Percentiles rank a stretch among this genome's conserved stretches.
phyloP scores from a whole-genome alignment of 2,113 vertebrate genomes.

The Scartelaos histophorus region DNA sequence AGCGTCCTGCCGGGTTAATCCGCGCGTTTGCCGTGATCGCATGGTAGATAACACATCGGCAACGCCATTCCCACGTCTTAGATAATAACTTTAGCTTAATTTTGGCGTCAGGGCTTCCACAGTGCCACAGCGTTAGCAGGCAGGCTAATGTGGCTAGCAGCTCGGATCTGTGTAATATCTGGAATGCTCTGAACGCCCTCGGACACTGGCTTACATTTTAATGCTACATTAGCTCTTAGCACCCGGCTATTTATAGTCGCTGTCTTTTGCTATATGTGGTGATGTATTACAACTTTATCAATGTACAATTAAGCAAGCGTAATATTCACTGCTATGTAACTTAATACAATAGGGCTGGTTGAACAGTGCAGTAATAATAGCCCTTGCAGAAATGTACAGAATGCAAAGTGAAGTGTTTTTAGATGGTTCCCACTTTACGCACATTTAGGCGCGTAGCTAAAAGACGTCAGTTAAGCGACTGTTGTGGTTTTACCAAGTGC shows the following conservation, averaged over 20 bases:
- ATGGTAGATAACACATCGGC: neutral
- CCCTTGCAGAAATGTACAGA: neutral
- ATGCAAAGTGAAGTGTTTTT: neutral
- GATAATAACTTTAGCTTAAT: neutral
- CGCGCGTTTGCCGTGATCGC: neutral
- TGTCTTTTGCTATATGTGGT: constrained; percentile 27
- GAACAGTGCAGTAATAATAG: neutral
- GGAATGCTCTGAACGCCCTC: constrained; percentile 61
- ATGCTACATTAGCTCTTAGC: constrained; percentile 43
- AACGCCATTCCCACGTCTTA: neutral
- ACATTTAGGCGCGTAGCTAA: constrained; percentile 66
- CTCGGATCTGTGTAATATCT: constrained; percentile 61
- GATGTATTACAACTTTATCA: neutral
- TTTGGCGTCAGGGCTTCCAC: constrained; percentile 28
- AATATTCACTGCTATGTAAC: neutral
- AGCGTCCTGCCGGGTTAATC: constrained; percentile 6
- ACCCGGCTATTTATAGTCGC: constrained; percentile 61
- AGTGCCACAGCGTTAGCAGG: constrained; percentile 49
- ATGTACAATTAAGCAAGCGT: neutral
- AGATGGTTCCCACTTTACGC: constrained; percentile 2
- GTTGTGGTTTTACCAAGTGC: neutral
- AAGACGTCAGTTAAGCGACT: constrained; percentile 9
- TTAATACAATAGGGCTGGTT: neutral
- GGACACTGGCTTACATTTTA: constrained; percentile 27
- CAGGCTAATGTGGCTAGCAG: constrained; percentile 58